Percentiles rank a stretch among this genome's conserved stretches.
Conservation (phyloP, 2,113 vertebrate species). For the Gnathonemus longibarbis region DNA sequence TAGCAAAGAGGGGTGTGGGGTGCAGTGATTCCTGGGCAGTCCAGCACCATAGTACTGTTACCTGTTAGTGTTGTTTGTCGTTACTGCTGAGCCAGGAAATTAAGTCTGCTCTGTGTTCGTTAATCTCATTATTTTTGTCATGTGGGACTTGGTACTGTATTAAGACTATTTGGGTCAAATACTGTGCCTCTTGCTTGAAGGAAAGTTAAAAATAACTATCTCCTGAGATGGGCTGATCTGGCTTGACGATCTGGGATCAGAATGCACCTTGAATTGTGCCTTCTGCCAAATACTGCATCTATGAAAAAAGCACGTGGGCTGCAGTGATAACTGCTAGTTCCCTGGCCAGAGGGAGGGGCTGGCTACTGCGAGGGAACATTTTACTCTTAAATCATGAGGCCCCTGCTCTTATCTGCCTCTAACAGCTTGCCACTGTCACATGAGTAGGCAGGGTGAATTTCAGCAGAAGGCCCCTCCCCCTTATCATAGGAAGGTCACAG, state of each 20-base stretch:
- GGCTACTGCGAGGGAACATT: conserved; percentile 15
- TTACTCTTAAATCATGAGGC: conserved; percentile 14
- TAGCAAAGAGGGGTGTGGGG: neutral
- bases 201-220: neutral
- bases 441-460: neutral
- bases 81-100: neutral
- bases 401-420: neutral
- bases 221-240: neutral
- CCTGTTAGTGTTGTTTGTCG: neutral
- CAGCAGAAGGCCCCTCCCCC: neutral
- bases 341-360: neutral
- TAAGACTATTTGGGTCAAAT: neutral
- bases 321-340: neutral
- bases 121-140: neutral
- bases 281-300: neutral
- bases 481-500: neutral
- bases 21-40: neutral
- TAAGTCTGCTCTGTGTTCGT: neutral
- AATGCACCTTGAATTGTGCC: neutral
- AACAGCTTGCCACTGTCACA: neutral
- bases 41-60: neutral
- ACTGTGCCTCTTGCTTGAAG: neutral
- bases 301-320: neutral
- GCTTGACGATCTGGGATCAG: neutral
- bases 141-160: neutral